These are phyloP conservation scores for Microtus montanus DNA, from an alignment of 2,113 vertebrate genomes.

Conservation along the genomic window DNA sequence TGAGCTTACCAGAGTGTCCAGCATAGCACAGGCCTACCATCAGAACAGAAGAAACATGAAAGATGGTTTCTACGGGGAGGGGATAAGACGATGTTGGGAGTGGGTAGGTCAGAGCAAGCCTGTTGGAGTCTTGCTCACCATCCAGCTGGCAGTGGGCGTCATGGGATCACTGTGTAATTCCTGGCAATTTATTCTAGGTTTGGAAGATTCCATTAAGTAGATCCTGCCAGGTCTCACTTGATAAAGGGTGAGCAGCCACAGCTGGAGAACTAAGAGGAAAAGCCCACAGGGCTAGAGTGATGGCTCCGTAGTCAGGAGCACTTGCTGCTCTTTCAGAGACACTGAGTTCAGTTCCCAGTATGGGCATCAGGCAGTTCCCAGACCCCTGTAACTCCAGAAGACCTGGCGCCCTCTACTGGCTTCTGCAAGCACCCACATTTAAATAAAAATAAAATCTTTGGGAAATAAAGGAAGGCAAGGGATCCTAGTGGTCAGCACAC, in stretches of 20 bases:
- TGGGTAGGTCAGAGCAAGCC: neutral
- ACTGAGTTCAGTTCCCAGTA: neutral
- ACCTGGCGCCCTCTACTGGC: neutral
- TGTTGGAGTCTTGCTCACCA: neutral
- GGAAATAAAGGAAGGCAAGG: neutral
- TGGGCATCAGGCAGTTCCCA: neutral
- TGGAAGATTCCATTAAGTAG: neutral
- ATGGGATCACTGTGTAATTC: accelerated
- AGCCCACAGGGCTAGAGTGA: neutral
- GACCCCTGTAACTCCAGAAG: neutral
- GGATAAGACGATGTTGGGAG: no score
- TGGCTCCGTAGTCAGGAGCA: neutral
- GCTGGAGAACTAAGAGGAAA: neutral
- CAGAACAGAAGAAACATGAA: neutral
- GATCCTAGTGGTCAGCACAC: no score
- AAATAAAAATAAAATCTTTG: neutral
- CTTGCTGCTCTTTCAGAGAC: neutral
- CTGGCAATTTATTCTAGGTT: neutral
- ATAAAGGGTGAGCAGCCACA: neutral
- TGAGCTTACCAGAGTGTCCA: no score
- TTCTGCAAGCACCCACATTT: neutral
- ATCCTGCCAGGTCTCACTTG: no score
- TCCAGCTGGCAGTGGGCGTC: neutral
- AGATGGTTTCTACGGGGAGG: accelerated
- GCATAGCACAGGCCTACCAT: neutral